Percentiles rank a stretch among this genome's conserved stretches.
These are phyloP conservation scores for Pseudopleuronectes americanus DNA, from an alignment of 2,797 vertebrate genomes.

Conservation along the genomic window DNA sequence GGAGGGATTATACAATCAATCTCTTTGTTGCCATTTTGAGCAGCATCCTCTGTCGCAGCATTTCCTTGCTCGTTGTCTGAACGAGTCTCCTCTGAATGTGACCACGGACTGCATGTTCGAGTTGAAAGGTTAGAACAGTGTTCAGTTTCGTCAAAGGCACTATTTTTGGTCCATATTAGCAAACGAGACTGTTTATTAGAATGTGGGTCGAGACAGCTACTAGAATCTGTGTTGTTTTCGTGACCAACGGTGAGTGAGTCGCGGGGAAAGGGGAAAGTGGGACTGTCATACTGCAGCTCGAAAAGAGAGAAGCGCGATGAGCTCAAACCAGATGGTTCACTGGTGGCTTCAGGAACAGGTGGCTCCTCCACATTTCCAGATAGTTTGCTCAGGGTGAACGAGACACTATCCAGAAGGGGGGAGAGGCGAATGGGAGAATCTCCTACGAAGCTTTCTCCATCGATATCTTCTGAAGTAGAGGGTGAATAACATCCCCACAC, in stretches of 20 bases:
- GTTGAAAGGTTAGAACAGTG: conserved; percentile 99
- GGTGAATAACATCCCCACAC: conserved; percentile 98
- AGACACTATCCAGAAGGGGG: conserved; percentile 89
- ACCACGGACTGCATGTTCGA: conserved; percentile 99
- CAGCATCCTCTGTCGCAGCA: conserved; percentile 89
- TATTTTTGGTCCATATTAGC: conserved; percentile 99
- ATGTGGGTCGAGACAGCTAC: conserved; percentile 93
- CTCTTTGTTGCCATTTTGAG: conserved; percentile 90
- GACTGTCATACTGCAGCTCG: conserved; percentile 98
- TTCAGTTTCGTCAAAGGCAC: conserved; percentile 99
- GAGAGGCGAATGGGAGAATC: conserved; percentile 94
- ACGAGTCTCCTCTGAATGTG: conserved; percentile 98
- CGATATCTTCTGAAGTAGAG: conserved; percentile 95
- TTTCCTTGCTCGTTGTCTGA: conserved; percentile 95
- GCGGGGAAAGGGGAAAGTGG: conserved; percentile 93
- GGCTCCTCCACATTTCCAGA: conserved; percentile 89
- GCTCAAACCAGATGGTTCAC: conserved; percentile 91
- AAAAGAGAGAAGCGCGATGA: conserved; percentile 97
- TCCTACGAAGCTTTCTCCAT: conserved; percentile 94
- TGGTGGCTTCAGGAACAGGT: conserved; percentile 87
- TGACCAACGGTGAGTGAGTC: conserved; percentile 90
- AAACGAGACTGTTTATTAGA: conserved; percentile 99
- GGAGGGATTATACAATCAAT: conserved; percentile 91
- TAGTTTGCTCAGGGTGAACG: conserved; percentile 88
- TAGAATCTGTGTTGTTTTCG: conserved; percentile 91